Percentiles rank a stretch among this genome's conserved stretches.
Evolutionary conservation across 1,140 invertebrate genomes (phyloP).

Genomic region (Bombus superbus): DNA sequence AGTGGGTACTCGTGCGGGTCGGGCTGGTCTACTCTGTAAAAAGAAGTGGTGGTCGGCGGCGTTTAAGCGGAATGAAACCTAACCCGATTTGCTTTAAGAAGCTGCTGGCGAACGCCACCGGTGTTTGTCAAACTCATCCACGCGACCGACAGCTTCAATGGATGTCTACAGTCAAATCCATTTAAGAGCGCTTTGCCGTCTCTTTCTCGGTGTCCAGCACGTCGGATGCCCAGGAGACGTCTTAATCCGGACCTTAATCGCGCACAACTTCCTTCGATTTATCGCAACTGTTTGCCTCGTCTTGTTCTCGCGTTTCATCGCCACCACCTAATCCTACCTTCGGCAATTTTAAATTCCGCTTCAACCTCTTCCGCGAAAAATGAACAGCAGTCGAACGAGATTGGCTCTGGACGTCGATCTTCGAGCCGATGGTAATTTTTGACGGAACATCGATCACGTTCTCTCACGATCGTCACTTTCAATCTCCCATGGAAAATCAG

Average conservation of each 20-base stretch:
- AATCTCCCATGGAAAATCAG: background rate
- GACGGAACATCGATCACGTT: background rate
- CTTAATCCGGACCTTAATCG: conserved; percentile 33
- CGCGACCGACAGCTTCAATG: conserved; percentile 27
- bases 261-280: background rate
- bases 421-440: too few relatives aligned
- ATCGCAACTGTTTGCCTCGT: too few relatives aligned
- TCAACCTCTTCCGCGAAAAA: too few relatives aligned
- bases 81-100: conserved; percentile 31
- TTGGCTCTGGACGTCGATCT: fast-evolving
- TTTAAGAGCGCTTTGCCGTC: conserved; percentile 50
- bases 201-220: conserved; percentile 25
- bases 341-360: too few relatives aligned
- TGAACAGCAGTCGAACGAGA: too few relatives aligned
- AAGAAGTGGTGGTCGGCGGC: background rate
- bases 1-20: conserved; percentile 15
- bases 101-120: background rate
- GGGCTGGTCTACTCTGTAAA: background rate
- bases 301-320: too few relatives aligned
- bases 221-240: conserved; percentile 26
- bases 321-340: too few relatives aligned
- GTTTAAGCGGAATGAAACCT: background rate
- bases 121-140: conserved; percentile 47
- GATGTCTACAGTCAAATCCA: conserved; percentile 48
- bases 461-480: background rate